These are phyloP conservation scores for Brachypodius melanocephalos DNA, from an alignment of 2,113 vertebrate species.

Conservation along the genomic window DNA sequence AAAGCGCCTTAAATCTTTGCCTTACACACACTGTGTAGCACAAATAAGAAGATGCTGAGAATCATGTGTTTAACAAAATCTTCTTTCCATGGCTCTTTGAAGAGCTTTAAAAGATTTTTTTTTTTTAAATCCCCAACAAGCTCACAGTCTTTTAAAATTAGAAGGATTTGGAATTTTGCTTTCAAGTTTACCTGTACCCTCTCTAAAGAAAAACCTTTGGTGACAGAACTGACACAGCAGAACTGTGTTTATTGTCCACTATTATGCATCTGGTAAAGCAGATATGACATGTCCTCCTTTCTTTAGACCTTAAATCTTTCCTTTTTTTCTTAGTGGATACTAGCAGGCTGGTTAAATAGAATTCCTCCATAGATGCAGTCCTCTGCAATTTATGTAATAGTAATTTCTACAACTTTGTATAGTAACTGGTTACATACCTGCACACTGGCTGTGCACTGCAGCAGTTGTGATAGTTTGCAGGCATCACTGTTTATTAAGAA, in stretches of 20 bases:
- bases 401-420: neutral
- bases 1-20: neutral
- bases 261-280: neutral
- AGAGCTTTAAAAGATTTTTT: neutral
- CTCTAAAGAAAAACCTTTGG: neutral
- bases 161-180: neutral
- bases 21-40: neutral
- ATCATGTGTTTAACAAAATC: constrained; percentile 4
- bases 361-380: neutral
- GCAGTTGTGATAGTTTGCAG: neutral
- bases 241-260: neutral
- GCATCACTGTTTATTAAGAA: neutral
- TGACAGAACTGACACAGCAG: neutral
- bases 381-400: neutral
- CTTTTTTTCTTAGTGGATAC: neutral
- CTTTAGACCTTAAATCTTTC: neutral
- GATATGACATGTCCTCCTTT: neutral
- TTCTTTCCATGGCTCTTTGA: neutral
- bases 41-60: neutral
- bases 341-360: neutral
- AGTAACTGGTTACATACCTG: neutral
- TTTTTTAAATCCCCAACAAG: neutral
- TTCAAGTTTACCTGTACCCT: neutral
- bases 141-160: neutral
- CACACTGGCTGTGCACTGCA: neutral